Conservation (phyloP, 1,140 invertebrate genomes). For the Dufourea novaeangliae region DNA sequence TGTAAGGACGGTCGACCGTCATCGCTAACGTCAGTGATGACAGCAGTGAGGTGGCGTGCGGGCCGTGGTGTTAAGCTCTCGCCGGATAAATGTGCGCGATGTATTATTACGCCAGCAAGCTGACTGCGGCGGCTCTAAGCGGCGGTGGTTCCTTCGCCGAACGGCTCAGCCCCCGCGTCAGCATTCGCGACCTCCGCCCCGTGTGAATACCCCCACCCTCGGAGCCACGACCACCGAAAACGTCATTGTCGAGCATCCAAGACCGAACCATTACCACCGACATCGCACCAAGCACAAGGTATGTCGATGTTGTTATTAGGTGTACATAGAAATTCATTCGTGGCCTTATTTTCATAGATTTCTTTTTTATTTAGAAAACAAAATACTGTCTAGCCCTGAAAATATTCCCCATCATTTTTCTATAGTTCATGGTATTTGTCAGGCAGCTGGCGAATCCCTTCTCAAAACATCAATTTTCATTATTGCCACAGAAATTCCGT, state of each 20-base stretch:
- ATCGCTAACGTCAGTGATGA: constrained; percentile 80
- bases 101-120: constrained; percentile 82
- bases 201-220: constrained; percentile 64
- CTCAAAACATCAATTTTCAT: too few relatives aligned
- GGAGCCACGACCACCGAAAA: constrained; percentile 70
- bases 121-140: constrained; percentile 81
- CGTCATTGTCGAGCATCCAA: constrained; percentile 74
- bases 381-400: too few relatives aligned
- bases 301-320: constrained; percentile 34
- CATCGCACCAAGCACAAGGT: constrained; percentile 78
- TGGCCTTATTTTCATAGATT: too few relatives aligned
- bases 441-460: too few relatives aligned
- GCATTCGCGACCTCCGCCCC: constrained; percentile 62
- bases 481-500: too few relatives aligned
- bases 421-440: too few relatives aligned
- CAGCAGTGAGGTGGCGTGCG: constrained; percentile 78
- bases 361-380: too few relatives aligned
- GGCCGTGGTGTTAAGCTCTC: constrained; percentile 79
- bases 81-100: constrained; percentile 81
- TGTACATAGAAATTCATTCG: too few relatives aligned
- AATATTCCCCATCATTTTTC: too few relatives aligned
- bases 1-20: constrained; percentile 60
- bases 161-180: constrained; percentile 54
- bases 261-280: constrained; percentile 74
- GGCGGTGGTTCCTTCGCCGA: constrained; percentile 68